Percentiles rank a stretch among this genome's conserved stretches.
These are phyloP conservation scores for Chloroceryle amazona DNA, from an alignment of 2,797 vertebrate genomes.

Conservation along the genomic window DNA sequence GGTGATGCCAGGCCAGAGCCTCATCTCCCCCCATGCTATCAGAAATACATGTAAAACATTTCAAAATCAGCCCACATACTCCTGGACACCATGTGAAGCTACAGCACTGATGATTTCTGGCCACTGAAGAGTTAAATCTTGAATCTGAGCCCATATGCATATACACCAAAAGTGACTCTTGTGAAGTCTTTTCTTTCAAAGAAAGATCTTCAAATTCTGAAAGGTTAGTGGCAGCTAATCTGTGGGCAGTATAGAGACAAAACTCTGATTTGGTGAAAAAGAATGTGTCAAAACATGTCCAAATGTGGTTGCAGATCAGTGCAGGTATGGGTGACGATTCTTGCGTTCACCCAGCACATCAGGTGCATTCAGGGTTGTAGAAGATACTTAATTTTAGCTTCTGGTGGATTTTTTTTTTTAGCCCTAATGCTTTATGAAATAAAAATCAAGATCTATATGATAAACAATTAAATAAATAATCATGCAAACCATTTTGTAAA, in stretches of 20 bases:
- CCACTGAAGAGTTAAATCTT: neutral
- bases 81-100: neutral
- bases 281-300: neutral
- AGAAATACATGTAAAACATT: neutral
- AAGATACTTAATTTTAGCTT: neutral
- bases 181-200: neutral
- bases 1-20: neutral
- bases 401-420: neutral
- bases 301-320: neutral
- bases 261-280: neutral
- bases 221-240: neutral
- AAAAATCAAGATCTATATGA: neutral
- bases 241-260: neutral
- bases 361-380: neutral
- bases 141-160: neutral
- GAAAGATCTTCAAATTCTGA: neutral
- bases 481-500: neutral
- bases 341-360: neutral
- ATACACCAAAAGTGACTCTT: neutral
- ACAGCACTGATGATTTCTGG: neutral
- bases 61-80: neutral
- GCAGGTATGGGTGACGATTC: rapidly evolving
- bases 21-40: neutral
- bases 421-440: neutral
- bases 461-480: neutral